These are phyloP conservation scores for Chamaetylas fuelleborni DNA, from an alignment of 2,113 vertebrate genomes.

Conservation along the genomic window DNA sequence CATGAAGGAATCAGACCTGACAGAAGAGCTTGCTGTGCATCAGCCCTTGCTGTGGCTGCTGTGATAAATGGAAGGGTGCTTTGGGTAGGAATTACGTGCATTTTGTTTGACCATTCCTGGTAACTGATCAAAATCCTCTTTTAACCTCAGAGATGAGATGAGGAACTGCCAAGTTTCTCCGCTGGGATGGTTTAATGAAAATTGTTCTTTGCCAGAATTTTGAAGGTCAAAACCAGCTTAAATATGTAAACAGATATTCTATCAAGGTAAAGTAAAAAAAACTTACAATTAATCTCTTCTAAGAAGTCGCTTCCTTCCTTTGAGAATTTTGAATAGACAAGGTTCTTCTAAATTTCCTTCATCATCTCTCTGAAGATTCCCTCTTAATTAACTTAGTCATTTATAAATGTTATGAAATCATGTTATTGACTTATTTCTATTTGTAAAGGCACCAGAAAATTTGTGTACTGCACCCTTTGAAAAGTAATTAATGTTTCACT, in stretches of 20 bases:
- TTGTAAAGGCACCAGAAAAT: constrained; percentile 38
- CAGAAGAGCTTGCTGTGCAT: background rate
- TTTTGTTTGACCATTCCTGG: background rate
- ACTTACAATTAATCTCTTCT: constrained; percentile 1
- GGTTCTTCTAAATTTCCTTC: constrained; percentile 38
- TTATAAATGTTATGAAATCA: constrained; percentile 38
- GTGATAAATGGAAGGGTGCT: background rate
- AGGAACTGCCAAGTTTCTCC: background rate
- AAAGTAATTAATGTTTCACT: constrained; percentile 43
- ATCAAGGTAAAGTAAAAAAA: constrained; percentile 14
- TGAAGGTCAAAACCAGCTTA: constrained; percentile 20
- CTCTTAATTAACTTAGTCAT: constrained; percentile 54
- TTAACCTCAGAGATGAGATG: background rate
- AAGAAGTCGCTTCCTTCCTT: background rate
- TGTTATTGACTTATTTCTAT: constrained; percentile 19
- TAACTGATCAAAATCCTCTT: background rate
- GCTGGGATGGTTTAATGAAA: constrained; percentile 25
- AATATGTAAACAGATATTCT: constrained; percentile 10
- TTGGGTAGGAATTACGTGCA: background rate
- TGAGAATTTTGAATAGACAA: constrained; percentile 17
- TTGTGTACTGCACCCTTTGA: constrained; percentile 4
- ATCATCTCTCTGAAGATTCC: constrained; percentile 42
- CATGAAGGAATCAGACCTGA: background rate
- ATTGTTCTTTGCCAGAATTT: constrained; percentile 8
- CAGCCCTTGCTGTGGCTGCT: background rate